Evolutionary conservation across 2,888 invertebrate species (phyloP).

Genomic region (Apoda limacodes): DNA sequence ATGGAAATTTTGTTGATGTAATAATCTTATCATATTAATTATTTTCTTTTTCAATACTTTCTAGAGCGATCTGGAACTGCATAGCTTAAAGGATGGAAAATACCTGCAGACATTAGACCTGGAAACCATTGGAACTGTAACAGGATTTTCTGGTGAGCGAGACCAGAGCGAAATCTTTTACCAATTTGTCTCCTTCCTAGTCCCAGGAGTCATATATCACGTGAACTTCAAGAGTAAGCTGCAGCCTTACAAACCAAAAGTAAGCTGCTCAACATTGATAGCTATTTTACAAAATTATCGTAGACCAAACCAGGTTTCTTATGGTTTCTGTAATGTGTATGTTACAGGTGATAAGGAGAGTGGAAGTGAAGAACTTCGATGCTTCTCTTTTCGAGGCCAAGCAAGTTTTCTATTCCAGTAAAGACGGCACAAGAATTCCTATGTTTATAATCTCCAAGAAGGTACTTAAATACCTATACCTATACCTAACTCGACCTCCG

Average conservation of each 20-base stretch:
- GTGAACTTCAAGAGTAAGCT: conserved; percentile 80
- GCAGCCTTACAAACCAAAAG: conserved; percentile 74
- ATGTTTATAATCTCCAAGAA: conserved; percentile 94
- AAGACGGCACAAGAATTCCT: conserved; percentile 93
- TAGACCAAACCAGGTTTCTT: too few species aligned
- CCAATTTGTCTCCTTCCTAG: conserved; percentile 93
- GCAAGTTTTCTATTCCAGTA: conserved; percentile 93
- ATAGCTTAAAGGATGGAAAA: conserved; percentile 78
- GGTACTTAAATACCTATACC: conserved; percentile 57
- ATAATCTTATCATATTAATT: too few species aligned
- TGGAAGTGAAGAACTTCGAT: conserved; percentile 87
- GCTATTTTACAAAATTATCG: too few species aligned
- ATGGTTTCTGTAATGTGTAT: too few species aligned
- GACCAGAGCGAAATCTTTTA: conserved; percentile 92
- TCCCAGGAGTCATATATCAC: conserved; percentile 87
- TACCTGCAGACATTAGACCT: conserved; percentile 80
- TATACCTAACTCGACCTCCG: too few species aligned
- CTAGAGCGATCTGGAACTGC: conserved; percentile 86
- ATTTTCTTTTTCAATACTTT: too few species aligned
- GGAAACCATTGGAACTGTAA: conserved; percentile 89
- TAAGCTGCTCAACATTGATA: conserved; percentile 44
- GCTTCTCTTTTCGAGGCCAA: conserved; percentile 81
- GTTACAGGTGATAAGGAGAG: conserved; percentile 83
- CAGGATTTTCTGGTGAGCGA: conserved; percentile 86
- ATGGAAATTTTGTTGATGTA: too few species aligned